A percentile compares a stretch with the other conserved stretches of the same genome.
Conservation (phyloP, 2,888 invertebrate genomes). For the Boloria euphrosyne region DNA sequence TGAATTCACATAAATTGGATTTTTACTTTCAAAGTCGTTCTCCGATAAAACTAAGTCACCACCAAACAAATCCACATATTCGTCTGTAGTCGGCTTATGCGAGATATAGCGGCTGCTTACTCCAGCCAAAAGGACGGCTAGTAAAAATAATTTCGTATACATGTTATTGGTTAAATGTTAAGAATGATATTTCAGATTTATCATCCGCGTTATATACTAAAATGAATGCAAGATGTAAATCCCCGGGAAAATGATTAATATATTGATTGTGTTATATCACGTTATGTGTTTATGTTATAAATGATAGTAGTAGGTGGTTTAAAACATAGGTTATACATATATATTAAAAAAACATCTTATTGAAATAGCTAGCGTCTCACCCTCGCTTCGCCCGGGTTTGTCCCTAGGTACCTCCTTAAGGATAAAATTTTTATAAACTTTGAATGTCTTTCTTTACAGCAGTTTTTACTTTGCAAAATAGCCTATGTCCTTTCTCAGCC, state of each 20-base stretch:
- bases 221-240: constrained; percentile 16
- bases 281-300: neutral
- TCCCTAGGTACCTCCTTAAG: too few species aligned
- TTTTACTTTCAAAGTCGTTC: constrained; percentile 30
- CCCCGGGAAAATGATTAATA: constrained; percentile 20
- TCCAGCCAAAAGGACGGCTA: constrained; percentile 22
- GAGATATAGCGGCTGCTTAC: constrained; percentile 27
- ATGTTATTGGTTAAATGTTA: constrained; percentile 19
- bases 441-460: too few species aligned
- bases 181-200: constrained; percentile 24
- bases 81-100: constrained; percentile 11
- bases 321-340: too few species aligned
- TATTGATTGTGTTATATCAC: neutral
- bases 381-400: too few species aligned
- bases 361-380: too few species aligned
- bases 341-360: too few species aligned
- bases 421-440: too few species aligned
- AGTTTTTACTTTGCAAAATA: too few species aligned
- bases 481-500: too few species aligned
- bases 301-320: too few species aligned
- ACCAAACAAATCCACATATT: constrained; percentile 11
- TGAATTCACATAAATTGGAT: constrained; percentile 30
- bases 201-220: constrained; percentile 25
- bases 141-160: constrained; percentile 22
- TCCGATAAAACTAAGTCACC: constrained; percentile 33